Evolutionary conservation across 2,888 invertebrate genomes (phyloP).

Genomic region (Pterostichus madidus): DNA sequence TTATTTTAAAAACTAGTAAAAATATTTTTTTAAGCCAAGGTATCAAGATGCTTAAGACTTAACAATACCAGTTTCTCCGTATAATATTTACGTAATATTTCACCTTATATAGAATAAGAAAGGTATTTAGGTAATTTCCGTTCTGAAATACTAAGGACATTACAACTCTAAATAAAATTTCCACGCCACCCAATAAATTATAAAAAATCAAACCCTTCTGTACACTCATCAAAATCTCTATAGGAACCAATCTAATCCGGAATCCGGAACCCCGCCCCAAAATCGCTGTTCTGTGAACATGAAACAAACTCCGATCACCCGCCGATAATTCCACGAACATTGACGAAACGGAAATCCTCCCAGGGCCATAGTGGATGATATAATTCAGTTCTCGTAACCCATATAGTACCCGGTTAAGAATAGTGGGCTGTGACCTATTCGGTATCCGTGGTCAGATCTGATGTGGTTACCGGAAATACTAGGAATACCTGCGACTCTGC

Average conservation of each 20-base stretch:
- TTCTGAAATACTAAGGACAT: slow-evolving; percentile 21
- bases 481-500: slow-evolving; percentile 17
- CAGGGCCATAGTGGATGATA: not conserved
- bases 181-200: not conserved
- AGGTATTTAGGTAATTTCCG: slow-evolving; percentile 35
- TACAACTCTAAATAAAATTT: not conserved
- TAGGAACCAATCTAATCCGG: not conserved
- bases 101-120: slow-evolving; percentile 18
- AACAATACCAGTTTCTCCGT: not conserved
- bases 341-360: not conserved
- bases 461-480: slow-evolving; percentile 54
- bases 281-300: not conserved
- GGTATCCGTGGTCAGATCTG: slow-evolving; percentile 17
- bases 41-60: too few species aligned
- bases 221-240: slow-evolving; percentile 44
- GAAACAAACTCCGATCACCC: not conserved
- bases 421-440: slow-evolving; percentile 49
- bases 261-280: slow-evolving; percentile 14
- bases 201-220: slow-evolving; percentile 10
- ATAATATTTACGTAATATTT: slow-evolving; percentile 2
- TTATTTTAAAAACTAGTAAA: too few species aligned
- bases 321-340: too few species aligned
- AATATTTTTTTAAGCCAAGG: too few species aligned
- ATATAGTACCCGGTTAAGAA: slow-evolving; percentile 13
- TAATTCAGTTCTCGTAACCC: slow-evolving; percentile 21